These are phyloP conservation scores for Tetrax tetrax DNA, from an alignment of 2,113 vertebrate species.

Conservation along the genomic window DNA sequence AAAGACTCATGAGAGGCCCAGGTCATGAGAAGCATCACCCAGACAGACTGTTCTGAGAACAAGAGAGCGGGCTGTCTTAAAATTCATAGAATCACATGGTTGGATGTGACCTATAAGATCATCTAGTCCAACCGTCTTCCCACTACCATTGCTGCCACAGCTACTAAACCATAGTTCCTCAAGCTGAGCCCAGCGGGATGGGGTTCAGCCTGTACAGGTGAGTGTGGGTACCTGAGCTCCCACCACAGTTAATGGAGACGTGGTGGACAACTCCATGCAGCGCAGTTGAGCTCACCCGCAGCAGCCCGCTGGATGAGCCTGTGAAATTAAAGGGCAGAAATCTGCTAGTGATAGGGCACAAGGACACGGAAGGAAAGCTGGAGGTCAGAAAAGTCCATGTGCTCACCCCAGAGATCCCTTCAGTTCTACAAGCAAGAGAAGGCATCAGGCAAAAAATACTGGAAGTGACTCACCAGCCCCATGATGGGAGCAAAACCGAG, in stretches of 20 bases:
- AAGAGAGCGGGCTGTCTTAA: too few species aligned
- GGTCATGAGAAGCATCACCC: not conserved
- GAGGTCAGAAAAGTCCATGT: not conserved
- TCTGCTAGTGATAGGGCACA: not conserved
- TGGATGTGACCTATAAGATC: too few species aligned
- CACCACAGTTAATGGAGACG: not conserved
- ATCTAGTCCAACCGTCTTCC: too few species aligned
- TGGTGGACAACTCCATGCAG: not conserved
- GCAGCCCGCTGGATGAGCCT: not conserved
- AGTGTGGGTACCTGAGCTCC: not conserved
- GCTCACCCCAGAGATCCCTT: not conserved
- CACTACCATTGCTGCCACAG: too few species aligned
- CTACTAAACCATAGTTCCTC: too few species aligned
- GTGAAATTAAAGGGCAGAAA: not conserved
- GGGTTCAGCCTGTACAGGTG: not conserved
- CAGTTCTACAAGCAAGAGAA: not conserved
- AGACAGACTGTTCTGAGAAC: not conserved
- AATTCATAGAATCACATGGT: too few species aligned
- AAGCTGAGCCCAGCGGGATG: not conserved
- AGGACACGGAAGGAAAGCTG: not conserved
- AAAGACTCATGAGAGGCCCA: not conserved
- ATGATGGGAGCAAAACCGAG: not conserved
- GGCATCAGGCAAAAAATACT: not conserved
- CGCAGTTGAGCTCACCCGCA: not conserved
- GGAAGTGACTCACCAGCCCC: not conserved